Base-by-base conservation (phyloP, 2,888 invertebrate genomes). In the Watsonalla cultraria region DNA sequence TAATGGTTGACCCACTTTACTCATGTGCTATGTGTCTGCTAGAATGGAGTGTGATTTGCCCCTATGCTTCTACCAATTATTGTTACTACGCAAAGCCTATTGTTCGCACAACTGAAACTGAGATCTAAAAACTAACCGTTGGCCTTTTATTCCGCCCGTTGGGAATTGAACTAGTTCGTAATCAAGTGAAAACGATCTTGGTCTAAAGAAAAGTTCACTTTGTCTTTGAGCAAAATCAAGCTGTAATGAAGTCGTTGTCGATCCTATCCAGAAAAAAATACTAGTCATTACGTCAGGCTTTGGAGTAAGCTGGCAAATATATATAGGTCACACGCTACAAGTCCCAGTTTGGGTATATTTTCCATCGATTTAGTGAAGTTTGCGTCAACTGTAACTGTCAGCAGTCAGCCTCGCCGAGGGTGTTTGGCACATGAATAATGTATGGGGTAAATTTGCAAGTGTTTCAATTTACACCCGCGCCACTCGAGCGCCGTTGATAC, bases 391-490 rank as follows among this genome's bases (percentile, higher is more conserved):
- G 82, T 78, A 82, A 80, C 82, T 80, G 84, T 80, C 76, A 76
- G 78, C 67, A 49, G 14, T 49, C 68, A 66, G 69, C 73, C 66
- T 70, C 68, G 72, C 62, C 65, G 74, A 82, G 86, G 83, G 86
- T 86, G 86, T 89, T 87, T 80, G 82, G 76, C 60, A 72, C 77
- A 90, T 90, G 90, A 90, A 90, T 90, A 89, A 90, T 89, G 87
- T 86, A 90, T 88, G 78, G 85, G 74, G 86, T 83, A 87, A 90
- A 90, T 90, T 90, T 90, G 90, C 89, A 88, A 90, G 90, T 90
- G 90, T 90, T 90, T 90, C 90, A 90, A 90, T 90, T 90, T 90
- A 90, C 90, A 84, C 90, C 88, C 84, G 76, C 76, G 80, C 76
- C 83, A 84, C 86, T 85, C 82, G 67, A 75, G 74, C 37, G 14